Conservation (phyloP, 2,797 vertebrate species). For the Leuciscus waleckii region DNA sequence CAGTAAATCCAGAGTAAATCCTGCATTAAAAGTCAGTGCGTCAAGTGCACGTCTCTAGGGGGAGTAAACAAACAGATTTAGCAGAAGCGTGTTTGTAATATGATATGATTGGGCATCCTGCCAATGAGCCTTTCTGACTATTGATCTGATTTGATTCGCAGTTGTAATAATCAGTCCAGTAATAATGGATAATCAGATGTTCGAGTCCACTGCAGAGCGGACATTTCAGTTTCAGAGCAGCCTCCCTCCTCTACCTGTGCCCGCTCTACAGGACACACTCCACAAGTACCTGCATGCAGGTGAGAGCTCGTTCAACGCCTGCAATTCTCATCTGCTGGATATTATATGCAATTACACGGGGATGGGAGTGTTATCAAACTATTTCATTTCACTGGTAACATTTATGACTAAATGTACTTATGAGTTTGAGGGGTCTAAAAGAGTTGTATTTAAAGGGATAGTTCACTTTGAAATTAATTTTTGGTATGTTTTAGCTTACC, state of each 20-base stretch:
- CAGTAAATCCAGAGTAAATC: background rate
- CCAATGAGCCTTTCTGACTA: background rate
- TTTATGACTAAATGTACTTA: background rate
- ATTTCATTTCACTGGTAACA: background rate
- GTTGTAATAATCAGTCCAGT: background rate
- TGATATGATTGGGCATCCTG: background rate
- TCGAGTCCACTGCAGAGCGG: conserved; percentile 79
- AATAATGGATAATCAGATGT: conserved; percentile 84
- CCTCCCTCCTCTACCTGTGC: conserved; percentile 90
- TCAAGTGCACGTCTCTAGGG: background rate
- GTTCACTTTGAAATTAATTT: too few species aligned
- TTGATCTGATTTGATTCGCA: background rate
- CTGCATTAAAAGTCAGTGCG: background rate
- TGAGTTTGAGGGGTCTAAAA: background rate
- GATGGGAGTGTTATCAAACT: background rate
- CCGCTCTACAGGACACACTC: conserved; percentile 85
- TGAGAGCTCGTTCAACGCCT: conserved; percentile 62
- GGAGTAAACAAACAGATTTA: background rate
- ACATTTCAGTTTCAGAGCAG: conserved; percentile 92
- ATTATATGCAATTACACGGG: background rate
- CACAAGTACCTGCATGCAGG: conserved; percentile 93
- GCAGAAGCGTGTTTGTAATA: background rate
- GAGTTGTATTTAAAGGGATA: background rate
- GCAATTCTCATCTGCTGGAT: background rate
- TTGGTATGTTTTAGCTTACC: too few species aligned